Percentiles rank a stretch among this genome's conserved stretches.
These are phyloP conservation scores for Bombus affinis DNA, from an alignment of 1,140 invertebrate species.

Conservation along the genomic window DNA sequence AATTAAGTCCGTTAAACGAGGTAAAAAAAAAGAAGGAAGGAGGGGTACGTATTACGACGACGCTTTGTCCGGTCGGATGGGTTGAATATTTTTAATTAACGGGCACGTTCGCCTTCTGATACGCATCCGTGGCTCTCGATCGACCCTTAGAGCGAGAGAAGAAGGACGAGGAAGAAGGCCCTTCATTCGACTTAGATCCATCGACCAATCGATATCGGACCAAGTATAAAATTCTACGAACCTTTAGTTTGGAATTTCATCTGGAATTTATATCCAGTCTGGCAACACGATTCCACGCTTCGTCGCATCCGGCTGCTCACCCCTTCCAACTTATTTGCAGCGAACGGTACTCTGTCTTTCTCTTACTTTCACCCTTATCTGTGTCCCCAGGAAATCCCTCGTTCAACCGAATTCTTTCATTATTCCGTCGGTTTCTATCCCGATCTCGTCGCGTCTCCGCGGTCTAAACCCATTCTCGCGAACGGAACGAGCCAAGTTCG, in stretches of 20 bases:
- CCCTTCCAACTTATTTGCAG: slow-evolving; percentile 15
- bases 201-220: neutral
- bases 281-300: slow-evolving; percentile 21
- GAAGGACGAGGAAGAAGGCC: neutral
- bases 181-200: neutral
- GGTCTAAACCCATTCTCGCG: slow-evolving; percentile 29
- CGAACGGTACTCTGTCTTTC: neutral
- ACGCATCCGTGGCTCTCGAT: neutral
- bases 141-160: neutral
- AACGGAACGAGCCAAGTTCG: slow-evolving; percentile 5
- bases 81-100: slow-evolving; percentile 62
- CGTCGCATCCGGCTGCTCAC: neutral
- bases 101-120: neutral
- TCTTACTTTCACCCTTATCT: neutral
- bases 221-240: slow-evolving; percentile 1
- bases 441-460: slow-evolving; percentile 1
- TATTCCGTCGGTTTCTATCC: slow-evolving; percentile 18
- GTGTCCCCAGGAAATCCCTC: neutral
- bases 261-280: slow-evolving; percentile 28
- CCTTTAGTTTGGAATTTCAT: slow-evolving; percentile 25
- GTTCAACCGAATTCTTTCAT: slow-evolving; percentile 60
- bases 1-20: slow-evolving; percentile 39
- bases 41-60: slow-evolving; percentile 16
- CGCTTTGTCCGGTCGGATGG: slow-evolving; percentile 30
- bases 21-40: neutral